A percentile compares a stretch with the other conserved stretches of the same genome.
phyloP scores from a whole-genome alignment of 2,888 invertebrate genomes.

The Ctena decussata region DNA sequence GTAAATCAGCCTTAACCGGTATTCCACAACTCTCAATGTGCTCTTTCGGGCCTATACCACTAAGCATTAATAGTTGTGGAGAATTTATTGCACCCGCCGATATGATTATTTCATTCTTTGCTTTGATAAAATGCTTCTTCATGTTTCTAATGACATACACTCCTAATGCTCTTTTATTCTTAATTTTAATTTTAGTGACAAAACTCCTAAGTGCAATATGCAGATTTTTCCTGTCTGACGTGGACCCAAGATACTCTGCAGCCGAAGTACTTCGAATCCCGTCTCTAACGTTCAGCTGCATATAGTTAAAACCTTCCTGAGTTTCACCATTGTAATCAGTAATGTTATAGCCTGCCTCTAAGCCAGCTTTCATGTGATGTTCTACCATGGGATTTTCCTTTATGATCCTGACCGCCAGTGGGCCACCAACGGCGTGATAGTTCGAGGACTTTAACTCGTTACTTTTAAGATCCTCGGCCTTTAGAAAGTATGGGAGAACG shows the following conservation, averaged over 20 bases:
- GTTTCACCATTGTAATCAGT: conserved; percentile 87
- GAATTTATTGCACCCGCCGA: no score
- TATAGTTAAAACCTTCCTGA: conserved; percentile 75
- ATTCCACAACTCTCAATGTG: conserved; percentile 81
- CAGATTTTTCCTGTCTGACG: conserved; percentile 69
- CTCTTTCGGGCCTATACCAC: conserved; percentile 84
- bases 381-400: conserved; percentile 63
- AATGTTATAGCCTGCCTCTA: conserved; percentile 89
- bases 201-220: conserved; percentile 68
- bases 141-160: conserved; percentile 69
- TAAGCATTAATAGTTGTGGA: conserved; percentile 83
- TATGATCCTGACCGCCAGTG: conserved; percentile 70
- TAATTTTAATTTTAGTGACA: conserved; percentile 67
- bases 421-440: conserved; percentile 77
- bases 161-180: conserved; percentile 70
- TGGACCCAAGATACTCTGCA: conserved; percentile 78
- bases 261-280: conserved; percentile 81
- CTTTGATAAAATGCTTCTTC: conserved; percentile 55
- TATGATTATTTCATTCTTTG: conserved; percentile 78
- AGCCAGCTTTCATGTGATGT: conserved; percentile 88
- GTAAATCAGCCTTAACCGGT: conserved; percentile 77
- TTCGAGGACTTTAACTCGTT: conserved; percentile 33
- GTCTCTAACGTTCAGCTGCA: conserved; percentile 73
- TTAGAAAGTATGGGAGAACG: conserved; percentile 22
- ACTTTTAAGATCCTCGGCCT: conserved; percentile 10